Conservation (phyloP, 1,140 invertebrate species). For the Drosophila bocki region DNA sequence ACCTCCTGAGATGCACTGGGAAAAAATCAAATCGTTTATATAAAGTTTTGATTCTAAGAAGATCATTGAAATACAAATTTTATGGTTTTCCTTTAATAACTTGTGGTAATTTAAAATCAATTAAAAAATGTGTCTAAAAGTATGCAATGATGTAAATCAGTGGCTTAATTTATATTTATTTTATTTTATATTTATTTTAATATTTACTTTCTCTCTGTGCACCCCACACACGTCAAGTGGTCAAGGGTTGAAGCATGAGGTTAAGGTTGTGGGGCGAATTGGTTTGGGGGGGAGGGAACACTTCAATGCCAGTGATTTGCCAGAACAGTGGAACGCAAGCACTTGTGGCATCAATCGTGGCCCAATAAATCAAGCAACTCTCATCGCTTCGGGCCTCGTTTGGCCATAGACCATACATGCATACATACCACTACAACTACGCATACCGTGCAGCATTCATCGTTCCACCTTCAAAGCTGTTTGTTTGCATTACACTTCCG, state of each 20-base stretch:
- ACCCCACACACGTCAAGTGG: slow-evolving; percentile 22
- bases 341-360: slow-evolving; percentile 67
- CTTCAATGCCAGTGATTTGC: slow-evolving; percentile 60
- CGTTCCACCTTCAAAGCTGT: slow-evolving; percentile 21
- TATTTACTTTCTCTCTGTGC: neutral
- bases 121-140: neutral
- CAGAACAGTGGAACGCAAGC: slow-evolving; percentile 55
- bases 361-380: slow-evolving; percentile 64
- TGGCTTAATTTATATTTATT: neutral
- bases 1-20: neutral
- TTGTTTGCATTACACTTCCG: slow-evolving; percentile 66
- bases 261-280: slow-evolving; percentile 17
- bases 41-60: neutral
- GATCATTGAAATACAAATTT: neutral
- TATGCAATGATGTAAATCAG: neutral
- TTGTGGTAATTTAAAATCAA: neutral
- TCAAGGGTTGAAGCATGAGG: slow-evolving; percentile 26
- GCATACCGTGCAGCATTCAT: slow-evolving; percentile 12
- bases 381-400: slow-evolving; percentile 41
- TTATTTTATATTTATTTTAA: too few species aligned
- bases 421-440: neutral
- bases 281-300: slow-evolving; percentile 28
- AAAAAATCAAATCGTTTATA: neutral
- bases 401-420: neutral
- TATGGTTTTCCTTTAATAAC: neutral